Evolutionary conservation across 1,140 invertebrate genomes (phyloP), one percentile per base, ranked within the genome.

Genomic region (Probaryconus sp.): DNA sequence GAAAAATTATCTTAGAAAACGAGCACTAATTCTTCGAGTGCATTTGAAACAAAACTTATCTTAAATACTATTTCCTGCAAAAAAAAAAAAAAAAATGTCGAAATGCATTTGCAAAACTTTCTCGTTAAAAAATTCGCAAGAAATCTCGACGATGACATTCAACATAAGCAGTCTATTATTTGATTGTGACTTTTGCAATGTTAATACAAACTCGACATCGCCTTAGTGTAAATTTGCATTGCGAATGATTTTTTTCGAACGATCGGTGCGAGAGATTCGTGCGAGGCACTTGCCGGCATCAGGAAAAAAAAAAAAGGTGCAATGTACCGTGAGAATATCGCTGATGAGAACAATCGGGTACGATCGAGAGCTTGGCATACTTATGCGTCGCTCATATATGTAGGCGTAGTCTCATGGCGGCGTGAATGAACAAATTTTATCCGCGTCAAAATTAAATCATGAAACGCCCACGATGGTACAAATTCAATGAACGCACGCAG

Each of bases 371-470:
- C 53, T 40, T 60, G 38, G 67, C 56, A 70, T 61, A 70, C 67
- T 61, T 70, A 51, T 51, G 45, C 24, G 37, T 45, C 40, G 35
- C 18, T 37, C 18, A 64, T 58, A 51, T 13, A 50, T 18, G 60
- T 72, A 53, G 60, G 69, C 58, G 67, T 70, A 14, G 55, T 11
- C 55, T 61, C 21, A 38, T 50, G 18, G 33, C 14, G 11, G 47
- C 18, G 24, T 45, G 35, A 50, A 38, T 20, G 47, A 64, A 56
- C 53, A 61, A 73, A 73, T 51, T 73, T 73, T 65, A 65, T 73
- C 45, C 38, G 45, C 53, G 53, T 60, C 60, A 53, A 72, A 72
- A 65, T 72, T 65, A 64, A 72, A 64, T 72, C 69, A 51, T 24
- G 47, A 28, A 28, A 17, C 69, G 17, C 69, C 60, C 21, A 72